Base-by-base conservation (phyloP, 2,888 invertebrate genomes). In the Ethmia dodecea region DNA sequence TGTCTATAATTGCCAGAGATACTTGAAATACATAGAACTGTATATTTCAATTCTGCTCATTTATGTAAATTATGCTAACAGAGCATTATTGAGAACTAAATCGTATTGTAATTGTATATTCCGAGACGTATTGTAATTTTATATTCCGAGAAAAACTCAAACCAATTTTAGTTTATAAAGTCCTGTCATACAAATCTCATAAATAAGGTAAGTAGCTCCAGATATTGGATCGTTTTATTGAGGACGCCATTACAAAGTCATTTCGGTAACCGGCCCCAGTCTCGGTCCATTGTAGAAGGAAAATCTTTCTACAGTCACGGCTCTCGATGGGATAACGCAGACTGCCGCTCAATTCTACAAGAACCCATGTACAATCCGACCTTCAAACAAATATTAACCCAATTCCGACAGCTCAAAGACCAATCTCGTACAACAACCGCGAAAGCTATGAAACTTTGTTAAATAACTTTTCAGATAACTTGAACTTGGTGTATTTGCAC, bases 391-490 rank as follows among this genome's bases (percentile, higher is more conserved):
- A 66, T 74, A 76, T 68, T 72, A 64, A 76, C 76, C 66, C 61
- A 80, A 81, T 72, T 58, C 53, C 53, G 42, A 54, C 54, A 51
- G 43, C 61, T 60, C 64, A 80, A 56, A 73, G 78, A 68, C 49
- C 69, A 78, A 73, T 76, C 66, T 83, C 72, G 60, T 53, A 51
- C 59, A 58, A 61, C 76, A 50, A 47, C 62, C 65, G 67, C 76
- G 77, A 84, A 83, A 80, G 84, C 84, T 83, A 84, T 84, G 86
- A 86, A 86, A 86, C 86, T 86, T 86, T 86, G 86, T 86, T 86
- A 84, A 86, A 84, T 86, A 86, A 86, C 84, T 86, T 86, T 86
- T 86, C 84, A 84, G 84, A 86, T 86, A 86, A 86, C 83, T 86
- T 84, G 81, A 83, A 83, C 76, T 81, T 72, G 64, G 70, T 72